Evolutionary conservation across 2,888 invertebrate species (phyloP).

Genomic region (Alloplasta piceator): DNA sequence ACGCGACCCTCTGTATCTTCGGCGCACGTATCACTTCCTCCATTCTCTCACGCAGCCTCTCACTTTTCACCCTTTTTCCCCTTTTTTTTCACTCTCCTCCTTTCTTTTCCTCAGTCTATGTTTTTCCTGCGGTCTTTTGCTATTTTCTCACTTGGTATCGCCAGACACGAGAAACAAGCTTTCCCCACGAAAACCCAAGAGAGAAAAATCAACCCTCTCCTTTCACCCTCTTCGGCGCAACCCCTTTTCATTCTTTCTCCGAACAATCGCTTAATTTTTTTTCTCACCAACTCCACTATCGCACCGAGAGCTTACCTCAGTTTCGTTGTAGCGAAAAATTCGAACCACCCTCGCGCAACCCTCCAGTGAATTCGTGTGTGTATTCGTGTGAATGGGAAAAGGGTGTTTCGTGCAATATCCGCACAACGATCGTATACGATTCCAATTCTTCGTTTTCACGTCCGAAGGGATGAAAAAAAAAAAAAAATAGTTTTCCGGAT

Average conservation of each 20-base stretch:
- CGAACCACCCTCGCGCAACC: constrained; percentile 4
- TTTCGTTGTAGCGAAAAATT: constrained; percentile 32
- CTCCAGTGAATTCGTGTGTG: not conserved
- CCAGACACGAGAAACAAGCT: constrained; percentile 16
- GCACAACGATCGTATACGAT: not conserved
- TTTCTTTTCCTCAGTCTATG: constrained; percentile 33
- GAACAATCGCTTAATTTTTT: constrained; percentile 24
- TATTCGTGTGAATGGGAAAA: no score
- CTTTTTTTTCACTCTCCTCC: not conserved
- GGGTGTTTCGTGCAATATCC: no score
- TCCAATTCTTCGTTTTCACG: not conserved
- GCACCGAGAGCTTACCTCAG: not conserved
- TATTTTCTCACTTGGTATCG: not conserved
- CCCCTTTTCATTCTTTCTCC: not conserved
- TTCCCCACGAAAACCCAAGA: constrained; percentile 6
- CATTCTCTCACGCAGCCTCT: constrained; percentile 57
- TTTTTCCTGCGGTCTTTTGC: not conserved
- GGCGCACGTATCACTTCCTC: constrained; percentile 64
- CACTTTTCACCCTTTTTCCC: not conserved
- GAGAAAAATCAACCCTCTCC: not conserved
- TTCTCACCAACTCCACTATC: not conserved
- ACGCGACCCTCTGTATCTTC: constrained; percentile 58
- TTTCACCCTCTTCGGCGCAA: not conserved
- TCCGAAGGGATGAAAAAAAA: not conserved
- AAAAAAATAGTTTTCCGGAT: constrained; percentile 5